Evolutionary conservation across 30 jellyfish, hydroid and myxozoan species (phyloP).

Genomic region (Rhopilema esculentum): DNA sequence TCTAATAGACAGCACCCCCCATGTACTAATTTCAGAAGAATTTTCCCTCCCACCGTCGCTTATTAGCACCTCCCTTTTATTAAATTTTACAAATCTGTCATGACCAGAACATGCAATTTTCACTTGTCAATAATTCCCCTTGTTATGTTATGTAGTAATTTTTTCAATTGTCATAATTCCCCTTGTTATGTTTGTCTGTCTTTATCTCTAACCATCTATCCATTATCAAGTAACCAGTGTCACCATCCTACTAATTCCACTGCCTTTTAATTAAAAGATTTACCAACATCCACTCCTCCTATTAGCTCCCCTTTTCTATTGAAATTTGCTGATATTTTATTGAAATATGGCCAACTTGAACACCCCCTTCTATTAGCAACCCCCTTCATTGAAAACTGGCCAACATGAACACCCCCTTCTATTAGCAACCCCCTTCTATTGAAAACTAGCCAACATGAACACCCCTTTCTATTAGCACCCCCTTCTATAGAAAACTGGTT

Average conservation of each 20-base stretch:
- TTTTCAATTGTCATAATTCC: no score
- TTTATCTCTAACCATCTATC: not conserved
- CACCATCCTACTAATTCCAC: not conserved
- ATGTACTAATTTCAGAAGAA: no score
- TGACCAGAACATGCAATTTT: no score
- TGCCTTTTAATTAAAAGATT: not conserved
- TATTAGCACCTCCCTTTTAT: not conserved
- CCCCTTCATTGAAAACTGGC: not conserved
- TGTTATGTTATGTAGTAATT: no score
- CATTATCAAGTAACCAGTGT: not conserved
- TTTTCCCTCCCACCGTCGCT: no score
- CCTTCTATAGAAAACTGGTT: not conserved
- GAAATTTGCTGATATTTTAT: not conserved
- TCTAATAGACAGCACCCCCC: no score
- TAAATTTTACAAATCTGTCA: no score
- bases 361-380: not conserved
- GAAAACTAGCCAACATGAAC: no score
- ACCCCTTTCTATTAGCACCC: not conserved
- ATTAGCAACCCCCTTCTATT: not conserved
- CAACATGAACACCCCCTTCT: not conserved
- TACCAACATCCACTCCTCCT: not conserved
- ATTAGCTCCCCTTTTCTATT: not conserved
- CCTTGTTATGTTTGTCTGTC: not conserved
- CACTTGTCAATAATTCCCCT: no score
- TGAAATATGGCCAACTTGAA: not conserved